These are phyloP conservation scores for Chelonus insularis DNA, from an alignment of 1,140 invertebrate genomes.

Conservation along the genomic window DNA sequence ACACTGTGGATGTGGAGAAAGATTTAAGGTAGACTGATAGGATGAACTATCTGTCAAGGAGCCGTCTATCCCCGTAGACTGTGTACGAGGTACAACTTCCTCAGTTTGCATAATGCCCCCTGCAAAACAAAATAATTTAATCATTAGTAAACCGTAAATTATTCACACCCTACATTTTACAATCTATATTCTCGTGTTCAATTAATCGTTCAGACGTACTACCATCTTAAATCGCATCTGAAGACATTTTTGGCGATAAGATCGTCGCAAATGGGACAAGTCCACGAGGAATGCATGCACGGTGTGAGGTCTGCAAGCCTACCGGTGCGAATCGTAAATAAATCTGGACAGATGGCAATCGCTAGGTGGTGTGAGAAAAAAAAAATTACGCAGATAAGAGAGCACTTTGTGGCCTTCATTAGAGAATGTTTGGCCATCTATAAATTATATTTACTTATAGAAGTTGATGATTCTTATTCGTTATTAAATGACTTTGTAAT, in stretches of 20 bases:
- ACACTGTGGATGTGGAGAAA: constrained; percentile 43
- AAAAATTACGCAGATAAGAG: constrained; percentile 8
- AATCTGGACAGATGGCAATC: constrained; percentile 23
- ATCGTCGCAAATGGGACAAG: constrained; percentile 20
- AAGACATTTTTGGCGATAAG: constrained; percentile 22
- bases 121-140: constrained; percentile 33
- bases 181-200: background rate
- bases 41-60: constrained; percentile 43
- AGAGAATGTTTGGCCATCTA: background rate
- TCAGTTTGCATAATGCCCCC: constrained; percentile 62
- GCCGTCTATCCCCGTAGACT: constrained; percentile 51
- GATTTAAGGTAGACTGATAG: constrained; percentile 46
- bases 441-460: background rate
- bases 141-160: no score
- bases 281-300: constrained; percentile 18
- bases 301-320: constrained; percentile 24
- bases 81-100: constrained; percentile 56
- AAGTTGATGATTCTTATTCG: no score
- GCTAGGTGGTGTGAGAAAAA: constrained; percentile 8
- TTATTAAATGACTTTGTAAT: no score
- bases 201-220: background rate
- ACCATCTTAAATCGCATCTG: background rate
- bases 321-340: constrained; percentile 21
- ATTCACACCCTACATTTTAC: no score
- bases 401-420: background rate